A percentile compares a stretch with the other conserved stretches of the same genome.
phyloP scores from a whole-genome alignment of 2,797 vertebrate species.

The Spinibarbus caldwelli region DNA sequence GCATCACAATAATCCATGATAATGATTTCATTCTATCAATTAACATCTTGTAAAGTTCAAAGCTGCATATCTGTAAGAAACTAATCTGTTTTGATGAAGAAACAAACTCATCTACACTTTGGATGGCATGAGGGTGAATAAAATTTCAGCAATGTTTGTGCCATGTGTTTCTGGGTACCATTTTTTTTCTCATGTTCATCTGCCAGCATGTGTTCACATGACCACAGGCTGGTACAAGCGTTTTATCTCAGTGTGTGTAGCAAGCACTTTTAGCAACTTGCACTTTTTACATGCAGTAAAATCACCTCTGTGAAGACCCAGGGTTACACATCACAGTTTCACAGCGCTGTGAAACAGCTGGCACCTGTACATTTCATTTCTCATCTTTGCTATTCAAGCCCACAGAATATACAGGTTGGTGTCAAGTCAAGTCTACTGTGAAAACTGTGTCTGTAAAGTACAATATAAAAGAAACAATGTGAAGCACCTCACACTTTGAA shows the following conservation, averaged over 20 bases:
- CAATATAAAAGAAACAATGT: constrained; percentile 78
- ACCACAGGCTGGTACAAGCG: constrained; percentile 1
- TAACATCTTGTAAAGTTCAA: no score
- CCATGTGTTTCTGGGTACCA: neutral
- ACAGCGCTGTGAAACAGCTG: neutral
- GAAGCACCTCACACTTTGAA: constrained; percentile 64
- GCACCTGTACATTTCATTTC: constrained; percentile 14
- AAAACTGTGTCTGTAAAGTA: constrained; percentile 54
- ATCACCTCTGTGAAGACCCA: constrained; percentile 12
- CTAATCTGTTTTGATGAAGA: neutral
- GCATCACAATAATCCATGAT: no score
- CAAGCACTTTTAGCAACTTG: neutral
- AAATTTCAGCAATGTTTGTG: neutral
- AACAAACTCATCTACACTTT: neutral
- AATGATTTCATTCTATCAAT: no score
- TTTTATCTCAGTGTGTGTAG: constrained; percentile 3
- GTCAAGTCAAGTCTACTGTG: no score
- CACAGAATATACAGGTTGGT: neutral
- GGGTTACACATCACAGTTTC: neutral
- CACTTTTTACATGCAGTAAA: constrained; percentile 4
- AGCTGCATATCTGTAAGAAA: no score
- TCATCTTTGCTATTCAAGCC: neutral
- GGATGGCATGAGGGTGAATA: neutral
- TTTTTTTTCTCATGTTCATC: neutral
- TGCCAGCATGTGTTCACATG: neutral